These are phyloP conservation scores for Pheosia gnoma DNA, from an alignment of 2,888 invertebrate species.

Conservation along the genomic window DNA sequence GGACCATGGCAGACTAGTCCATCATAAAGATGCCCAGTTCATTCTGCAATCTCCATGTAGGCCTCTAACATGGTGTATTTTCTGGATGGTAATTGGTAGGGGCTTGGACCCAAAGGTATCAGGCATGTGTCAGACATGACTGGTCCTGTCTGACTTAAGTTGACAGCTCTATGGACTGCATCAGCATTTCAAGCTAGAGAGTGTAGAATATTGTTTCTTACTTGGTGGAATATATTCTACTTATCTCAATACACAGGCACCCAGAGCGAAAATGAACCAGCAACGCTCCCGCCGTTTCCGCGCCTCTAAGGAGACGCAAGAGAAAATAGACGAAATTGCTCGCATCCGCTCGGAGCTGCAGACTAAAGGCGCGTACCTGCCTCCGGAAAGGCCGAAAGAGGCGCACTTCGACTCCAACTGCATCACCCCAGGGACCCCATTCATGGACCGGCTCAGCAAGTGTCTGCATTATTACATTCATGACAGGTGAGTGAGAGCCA, in stretches of 20 bases:
- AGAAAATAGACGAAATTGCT: conserved; percentile 94
- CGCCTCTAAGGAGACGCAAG: conserved; percentile 96
- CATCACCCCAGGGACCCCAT: conserved; percentile 99
- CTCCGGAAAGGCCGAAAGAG: conserved; percentile 94
- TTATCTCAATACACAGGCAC: conserved; percentile 85
- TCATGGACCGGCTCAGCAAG: conserved; percentile 95
- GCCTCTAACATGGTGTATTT: no score
- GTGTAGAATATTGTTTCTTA: no score
- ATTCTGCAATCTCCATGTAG: no score
- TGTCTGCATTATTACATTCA: conserved; percentile 95
- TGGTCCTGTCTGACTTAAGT: no score
- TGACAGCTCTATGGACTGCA: no score
- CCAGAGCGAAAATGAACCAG: conserved; percentile 99
- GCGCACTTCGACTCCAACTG: conserved; percentile 99
- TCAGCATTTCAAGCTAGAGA: no score
- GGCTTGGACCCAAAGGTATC: no score
- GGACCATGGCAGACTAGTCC: no score
- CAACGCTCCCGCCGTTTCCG: conserved; percentile 98
- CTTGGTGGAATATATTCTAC: no score
- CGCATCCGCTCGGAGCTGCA: conserved; percentile 90
- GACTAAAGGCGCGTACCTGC: conserved; percentile 89
- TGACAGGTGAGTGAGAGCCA: conserved; percentile 78
- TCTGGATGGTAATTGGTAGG: no score
- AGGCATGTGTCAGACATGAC: no score
- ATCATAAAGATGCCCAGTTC: no score